Base-by-base conservation (phyloP, 2,888 invertebrate genomes). In the Deilephila elpenor region DNA sequence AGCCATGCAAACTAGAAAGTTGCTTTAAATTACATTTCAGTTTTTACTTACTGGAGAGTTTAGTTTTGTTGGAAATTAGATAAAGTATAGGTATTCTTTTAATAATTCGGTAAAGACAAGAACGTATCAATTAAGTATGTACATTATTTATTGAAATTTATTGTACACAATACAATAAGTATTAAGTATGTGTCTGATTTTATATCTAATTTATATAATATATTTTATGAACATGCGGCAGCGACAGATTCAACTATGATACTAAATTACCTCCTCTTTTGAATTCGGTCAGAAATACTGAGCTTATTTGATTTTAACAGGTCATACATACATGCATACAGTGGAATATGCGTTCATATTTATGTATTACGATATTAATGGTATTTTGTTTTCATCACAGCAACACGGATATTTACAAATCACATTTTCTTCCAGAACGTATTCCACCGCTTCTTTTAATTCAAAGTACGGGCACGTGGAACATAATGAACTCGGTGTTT, bases 271-370 rank as follows among this genome's bases (percentile, higher is more conserved):
- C 25, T 25, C 25, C 25, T 25, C 25, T 25, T 25, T 25, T 25
- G 25, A 25, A 25, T 0, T 25, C 25, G 25, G 25, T 25, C 25
- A 25, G n/a, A 29, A 61, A 2, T 1, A 34, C 61, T 34, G 34
- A 34, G 34, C 34, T 62, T 37, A 62, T 62, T 62, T n/a, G 34
- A 17, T 62, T 32, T 62, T 60, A 60, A 62, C 37, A 62, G 62
- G 34, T 62, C 62, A n/a, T n/a, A n/a, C 62, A 62, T n/a, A 62
- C 34, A 34, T 64, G 25, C 34, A 34, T 64, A 14, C 3, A 29
- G n/a, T 20, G 11, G 37, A 5, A 37, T 64, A 20, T n/a, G 34
- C 32, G 32, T 34, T 2, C 17, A 29, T 17, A n/a, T 34, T 32
- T 34, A 62, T 1, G 17, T n/a, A 19, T 62, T 7, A 20, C 37